Conservation (phyloP, 2,113 vertebrate genomes). For the Nerophis ophidion region DNA sequence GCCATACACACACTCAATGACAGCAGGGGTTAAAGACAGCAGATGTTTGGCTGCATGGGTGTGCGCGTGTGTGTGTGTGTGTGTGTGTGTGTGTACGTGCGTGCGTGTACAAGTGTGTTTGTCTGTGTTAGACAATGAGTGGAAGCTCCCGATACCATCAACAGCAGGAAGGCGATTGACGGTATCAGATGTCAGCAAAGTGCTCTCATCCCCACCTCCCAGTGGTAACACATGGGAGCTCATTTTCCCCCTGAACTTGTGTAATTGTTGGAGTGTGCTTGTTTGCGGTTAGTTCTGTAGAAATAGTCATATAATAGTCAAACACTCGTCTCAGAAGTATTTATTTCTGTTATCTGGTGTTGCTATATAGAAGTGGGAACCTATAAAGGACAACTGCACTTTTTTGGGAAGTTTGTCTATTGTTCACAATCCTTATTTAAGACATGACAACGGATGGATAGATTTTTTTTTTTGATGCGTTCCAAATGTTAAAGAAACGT, state of each 20-base stretch:
- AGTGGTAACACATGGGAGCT: conserved; percentile 38
- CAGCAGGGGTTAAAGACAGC: conserved; percentile 65
- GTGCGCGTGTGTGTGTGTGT: conserved; percentile 29
- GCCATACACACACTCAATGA: conserved; percentile 16
- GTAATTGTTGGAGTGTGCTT: conserved; percentile 7
- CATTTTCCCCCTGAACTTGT: conserved; percentile 40
- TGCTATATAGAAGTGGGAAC: too few relatives aligned
- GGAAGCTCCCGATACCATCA: conserved; percentile 62
- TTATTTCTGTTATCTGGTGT: too few relatives aligned
- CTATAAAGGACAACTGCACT: too few relatives aligned
- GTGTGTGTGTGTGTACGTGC: conserved; percentile 40
- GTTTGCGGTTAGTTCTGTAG: conserved; percentile 7
- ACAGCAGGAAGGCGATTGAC: conserved; percentile 68
- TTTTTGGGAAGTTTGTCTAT: too few relatives aligned
- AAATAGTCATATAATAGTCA: background rate
- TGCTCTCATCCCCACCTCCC: conserved; percentile 30
- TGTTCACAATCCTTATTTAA: too few relatives aligned
- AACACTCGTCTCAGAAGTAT: background rate
- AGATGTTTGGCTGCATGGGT: conserved; percentile 64
- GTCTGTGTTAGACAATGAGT: conserved; percentile 64
- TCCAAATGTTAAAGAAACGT: too few relatives aligned
- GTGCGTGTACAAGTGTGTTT: conserved; percentile 17
- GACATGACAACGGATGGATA: too few relatives aligned
- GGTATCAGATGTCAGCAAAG: conserved; percentile 65
- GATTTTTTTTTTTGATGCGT: too few relatives aligned